Evolutionary conservation across 2,888 invertebrate genomes (phyloP).

Genomic region (Acanthosepion pharaonis): DNA sequence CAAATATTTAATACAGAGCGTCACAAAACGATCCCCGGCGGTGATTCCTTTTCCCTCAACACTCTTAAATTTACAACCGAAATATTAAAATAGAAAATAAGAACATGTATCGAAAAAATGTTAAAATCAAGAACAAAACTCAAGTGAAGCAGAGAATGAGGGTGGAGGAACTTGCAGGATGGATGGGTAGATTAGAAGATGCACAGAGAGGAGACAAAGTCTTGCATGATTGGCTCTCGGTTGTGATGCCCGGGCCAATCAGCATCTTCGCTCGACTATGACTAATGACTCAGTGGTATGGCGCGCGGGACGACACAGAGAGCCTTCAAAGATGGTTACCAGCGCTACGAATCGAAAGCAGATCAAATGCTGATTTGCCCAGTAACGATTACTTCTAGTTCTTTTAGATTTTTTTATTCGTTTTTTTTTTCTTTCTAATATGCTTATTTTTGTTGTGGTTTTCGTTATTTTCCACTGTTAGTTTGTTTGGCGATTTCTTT

Average conservation of each 20-base stretch:
- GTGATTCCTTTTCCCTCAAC: too few relatives aligned
- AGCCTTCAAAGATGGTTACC: conserved; percentile 33
- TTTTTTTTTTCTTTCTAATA: too few relatives aligned
- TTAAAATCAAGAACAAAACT: too few relatives aligned
- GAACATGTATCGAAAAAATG: too few relatives aligned
- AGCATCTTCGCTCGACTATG: conserved; percentile 12
- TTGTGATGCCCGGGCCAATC: conserved; percentile 33
- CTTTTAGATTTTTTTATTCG: not conserved
- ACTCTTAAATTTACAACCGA: too few relatives aligned
- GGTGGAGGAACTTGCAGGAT: not conserved
- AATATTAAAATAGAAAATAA: too few relatives aligned
- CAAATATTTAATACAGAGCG: too few relatives aligned
- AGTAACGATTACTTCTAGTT: not conserved
- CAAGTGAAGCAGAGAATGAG: not conserved
- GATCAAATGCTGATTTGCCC: conserved; percentile 17
- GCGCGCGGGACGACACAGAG: conserved; percentile 7
- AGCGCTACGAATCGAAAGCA: not conserved
- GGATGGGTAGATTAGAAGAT: not conserved
- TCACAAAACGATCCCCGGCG: too few relatives aligned
- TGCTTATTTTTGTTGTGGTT: not conserved
- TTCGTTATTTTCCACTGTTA: not conserved
- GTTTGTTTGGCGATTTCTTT: not conserved
- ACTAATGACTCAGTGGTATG: conserved; percentile 33
- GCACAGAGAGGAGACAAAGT: not conserved
- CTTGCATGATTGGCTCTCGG: conserved; percentile 23